phyloP scores from a whole-genome alignment of 2,888 invertebrate genomes.

The Amblyjoppa proteus region DNA sequence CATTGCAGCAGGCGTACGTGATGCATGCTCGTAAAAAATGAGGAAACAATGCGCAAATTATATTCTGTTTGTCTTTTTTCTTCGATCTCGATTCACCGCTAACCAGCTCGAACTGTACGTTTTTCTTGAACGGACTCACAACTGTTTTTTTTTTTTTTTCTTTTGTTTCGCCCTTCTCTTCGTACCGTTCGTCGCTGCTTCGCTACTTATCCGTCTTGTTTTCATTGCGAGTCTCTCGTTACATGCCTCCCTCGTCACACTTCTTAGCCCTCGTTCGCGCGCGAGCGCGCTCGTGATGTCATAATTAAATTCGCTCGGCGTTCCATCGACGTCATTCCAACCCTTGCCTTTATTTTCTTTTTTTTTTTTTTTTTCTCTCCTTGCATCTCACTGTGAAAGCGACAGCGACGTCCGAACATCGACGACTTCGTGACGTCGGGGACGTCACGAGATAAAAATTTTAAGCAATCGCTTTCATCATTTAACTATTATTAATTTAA shows the following conservation, averaged over 20 bases:
- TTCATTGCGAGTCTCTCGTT: conserved; percentile 27
- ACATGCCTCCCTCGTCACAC: conserved; percentile 40
- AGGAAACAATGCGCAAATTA: background rate
- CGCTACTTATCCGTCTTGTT: conserved; percentile 16
- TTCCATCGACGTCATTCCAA: conserved; percentile 57
- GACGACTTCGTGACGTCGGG: conserved; percentile 5
- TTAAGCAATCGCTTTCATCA: no score
- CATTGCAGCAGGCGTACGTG: no score
- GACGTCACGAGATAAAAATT: no score
- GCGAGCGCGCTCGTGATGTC: conserved; percentile 54
- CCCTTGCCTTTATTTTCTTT: conserved; percentile 29
- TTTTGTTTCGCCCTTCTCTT: conserved; percentile 6
- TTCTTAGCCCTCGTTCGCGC: conserved; percentile 13
- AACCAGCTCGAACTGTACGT: background rate
- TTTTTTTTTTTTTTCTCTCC: background rate
- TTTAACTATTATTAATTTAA: no score
- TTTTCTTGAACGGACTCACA: background rate
- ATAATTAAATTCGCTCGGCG: conserved; percentile 64
- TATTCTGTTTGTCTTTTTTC: background rate
- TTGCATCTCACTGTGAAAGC: background rate
- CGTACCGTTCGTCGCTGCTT: conserved; percentile 39
- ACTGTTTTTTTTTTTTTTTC: background rate
- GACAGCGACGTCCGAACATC: conserved; percentile 46
- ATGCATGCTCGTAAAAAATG: no score
- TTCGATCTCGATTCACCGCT: conserved; percentile 8